A percentile compares a stretch with the other conserved stretches of the same genome.
Conservation (phyloP, 2,113 vertebrate species). For the Vidua macroura region DNA sequence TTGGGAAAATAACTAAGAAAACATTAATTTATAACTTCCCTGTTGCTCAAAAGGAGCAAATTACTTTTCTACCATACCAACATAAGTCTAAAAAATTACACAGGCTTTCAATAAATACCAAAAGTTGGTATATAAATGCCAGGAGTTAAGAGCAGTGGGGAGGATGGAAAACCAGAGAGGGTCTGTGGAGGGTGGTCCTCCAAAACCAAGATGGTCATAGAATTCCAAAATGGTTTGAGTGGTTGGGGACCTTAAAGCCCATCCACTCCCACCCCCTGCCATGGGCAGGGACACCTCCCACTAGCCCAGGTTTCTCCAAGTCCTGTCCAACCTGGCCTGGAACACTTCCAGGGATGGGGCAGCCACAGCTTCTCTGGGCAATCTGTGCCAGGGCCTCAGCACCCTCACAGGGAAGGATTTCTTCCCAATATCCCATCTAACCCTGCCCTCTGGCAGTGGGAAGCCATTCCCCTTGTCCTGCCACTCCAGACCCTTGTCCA, state of each 20-base stretch:
- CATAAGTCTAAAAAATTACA: neutral
- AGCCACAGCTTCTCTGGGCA: neutral
- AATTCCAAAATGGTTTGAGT: neutral
- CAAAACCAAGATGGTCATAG: neutral
- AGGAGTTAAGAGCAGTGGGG: neutral
- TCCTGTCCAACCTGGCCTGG: fast-evolving
- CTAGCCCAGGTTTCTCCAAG: fast-evolving
- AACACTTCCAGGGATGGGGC: neutral
- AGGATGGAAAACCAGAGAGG: neutral
- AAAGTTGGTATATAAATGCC: neutral
- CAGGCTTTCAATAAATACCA: neutral
- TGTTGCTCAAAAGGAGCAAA: neutral
- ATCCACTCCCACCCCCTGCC: fast-evolving
- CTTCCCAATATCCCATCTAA: fast-evolving
- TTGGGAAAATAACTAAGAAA: neutral
- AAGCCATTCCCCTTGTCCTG: neutral
- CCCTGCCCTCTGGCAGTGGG: neutral
- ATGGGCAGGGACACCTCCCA: neutral
- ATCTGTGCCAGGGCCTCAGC: no score
- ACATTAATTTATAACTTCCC: neutral
- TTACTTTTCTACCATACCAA: neutral
- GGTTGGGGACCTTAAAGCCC: neutral
- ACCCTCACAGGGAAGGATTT: neutral
- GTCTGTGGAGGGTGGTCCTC: neutral
- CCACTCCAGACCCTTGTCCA: neutral